phyloP scores from a whole-genome alignment of 2,113 vertebrate genomes.

The Thalassarche chlororhynchos region DNA sequence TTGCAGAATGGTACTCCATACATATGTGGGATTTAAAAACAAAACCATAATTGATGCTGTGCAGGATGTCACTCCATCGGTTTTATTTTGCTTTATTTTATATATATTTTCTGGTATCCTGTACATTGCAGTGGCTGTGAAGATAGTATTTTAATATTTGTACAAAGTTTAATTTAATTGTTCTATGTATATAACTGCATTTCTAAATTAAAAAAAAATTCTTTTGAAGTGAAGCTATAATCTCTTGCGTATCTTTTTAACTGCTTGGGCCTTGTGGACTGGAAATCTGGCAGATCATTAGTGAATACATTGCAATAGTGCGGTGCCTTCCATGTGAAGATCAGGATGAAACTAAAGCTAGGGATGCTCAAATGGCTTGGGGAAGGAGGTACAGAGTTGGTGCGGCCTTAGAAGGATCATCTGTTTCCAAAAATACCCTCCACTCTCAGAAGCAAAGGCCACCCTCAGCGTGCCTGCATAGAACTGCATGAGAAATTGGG shows the following conservation, averaged over 20 bases:
- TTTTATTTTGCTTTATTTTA: slow-evolving; percentile 83
- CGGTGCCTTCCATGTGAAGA: background rate
- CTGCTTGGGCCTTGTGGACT: background rate
- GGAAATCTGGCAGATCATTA: background rate
- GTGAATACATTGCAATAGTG: background rate
- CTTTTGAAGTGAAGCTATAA: slow-evolving; percentile 83
- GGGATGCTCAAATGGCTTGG: background rate
- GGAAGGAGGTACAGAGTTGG: background rate
- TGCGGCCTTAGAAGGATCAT: background rate
- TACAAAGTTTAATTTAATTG: slow-evolving; percentile 99
- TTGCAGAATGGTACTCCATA: slow-evolving; percentile 77
- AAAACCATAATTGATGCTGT: slow-evolving; percentile 60
- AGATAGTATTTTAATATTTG: slow-evolving; percentile 99
- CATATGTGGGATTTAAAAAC: slow-evolving; percentile 55
- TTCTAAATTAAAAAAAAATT: slow-evolving; percentile 99
- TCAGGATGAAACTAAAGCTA: background rate
- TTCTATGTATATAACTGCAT: slow-evolving; percentile 99
- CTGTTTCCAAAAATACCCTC: background rate
- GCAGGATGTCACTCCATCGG: slow-evolving; percentile 74
- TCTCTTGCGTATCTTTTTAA: background rate
- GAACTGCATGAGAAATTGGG: background rate
- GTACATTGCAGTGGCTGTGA: slow-evolving; percentile 98
- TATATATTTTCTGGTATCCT: slow-evolving; percentile 85
- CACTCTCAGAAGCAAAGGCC: background rate
- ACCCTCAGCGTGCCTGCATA: background rate